phyloP scores from a whole-genome alignment of 2,888 invertebrate species.

The Sinohyriopsis cumingii region DNA sequence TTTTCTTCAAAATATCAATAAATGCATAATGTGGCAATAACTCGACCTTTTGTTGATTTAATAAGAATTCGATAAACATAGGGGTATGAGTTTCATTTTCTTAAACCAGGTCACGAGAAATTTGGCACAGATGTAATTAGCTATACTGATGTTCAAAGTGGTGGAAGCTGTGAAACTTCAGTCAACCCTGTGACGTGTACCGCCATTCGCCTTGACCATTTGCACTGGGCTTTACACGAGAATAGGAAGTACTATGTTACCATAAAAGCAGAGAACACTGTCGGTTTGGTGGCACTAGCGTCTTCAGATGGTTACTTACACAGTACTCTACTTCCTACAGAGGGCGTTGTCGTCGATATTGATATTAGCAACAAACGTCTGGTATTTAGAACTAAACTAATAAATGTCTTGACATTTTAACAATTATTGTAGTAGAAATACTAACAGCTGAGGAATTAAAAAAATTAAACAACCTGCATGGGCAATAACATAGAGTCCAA shows the following conservation, averaged over 20 bases:
- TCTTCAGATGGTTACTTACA: slow-evolving; percentile 34
- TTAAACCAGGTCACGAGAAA: slow-evolving; percentile 6
- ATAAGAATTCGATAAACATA: neutral
- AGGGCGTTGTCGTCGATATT: slow-evolving; percentile 38
- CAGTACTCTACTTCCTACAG: slow-evolving; percentile 27
- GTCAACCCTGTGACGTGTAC: slow-evolving; percentile 17
- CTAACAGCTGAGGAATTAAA: too few relatives aligned
- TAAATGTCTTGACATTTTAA: too few relatives aligned
- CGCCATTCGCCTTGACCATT: slow-evolving; percentile 12
- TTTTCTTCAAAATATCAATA: too few relatives aligned
- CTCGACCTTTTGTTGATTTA: too few relatives aligned
- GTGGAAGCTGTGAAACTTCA: slow-evolving; percentile 16
- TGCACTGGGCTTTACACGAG: slow-evolving; percentile 35
- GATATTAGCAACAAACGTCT: slow-evolving; percentile 1
- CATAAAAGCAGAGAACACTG: slow-evolving; percentile 34
- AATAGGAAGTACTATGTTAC: slow-evolving; percentile 35
- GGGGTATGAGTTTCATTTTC: neutral
- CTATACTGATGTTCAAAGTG: slow-evolving; percentile 9
- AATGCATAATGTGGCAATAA: too few relatives aligned
- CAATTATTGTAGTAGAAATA: too few relatives aligned
- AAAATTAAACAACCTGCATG: too few relatives aligned
- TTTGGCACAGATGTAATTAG: slow-evolving; percentile 9
- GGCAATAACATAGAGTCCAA: too few relatives aligned
- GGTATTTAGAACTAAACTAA: neutral
- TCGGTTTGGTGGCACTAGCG: slow-evolving; percentile 21